These are phyloP conservation scores for Tricholauxania praeusta DNA, from an alignment of 2,888 invertebrate genomes.

Conservation along the genomic window DNA sequence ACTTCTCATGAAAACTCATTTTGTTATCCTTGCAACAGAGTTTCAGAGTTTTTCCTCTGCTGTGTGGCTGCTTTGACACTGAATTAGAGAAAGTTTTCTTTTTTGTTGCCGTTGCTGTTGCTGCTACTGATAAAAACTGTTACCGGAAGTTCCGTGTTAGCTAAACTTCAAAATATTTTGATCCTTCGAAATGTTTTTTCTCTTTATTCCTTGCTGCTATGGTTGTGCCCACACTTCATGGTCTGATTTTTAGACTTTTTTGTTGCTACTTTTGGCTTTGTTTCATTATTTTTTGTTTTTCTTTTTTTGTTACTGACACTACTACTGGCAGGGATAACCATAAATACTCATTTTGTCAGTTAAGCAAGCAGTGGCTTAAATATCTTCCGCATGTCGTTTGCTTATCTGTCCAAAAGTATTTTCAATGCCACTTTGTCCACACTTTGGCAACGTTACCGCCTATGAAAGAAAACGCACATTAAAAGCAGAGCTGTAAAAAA, in stretches of 20 bases:
- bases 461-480: not conserved
- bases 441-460: not conserved
- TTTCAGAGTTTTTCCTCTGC: not conserved
- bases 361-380: slow-evolving; percentile 39
- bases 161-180: slow-evolving; percentile 36
- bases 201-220: not conserved
- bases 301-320: not conserved
- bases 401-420: slow-evolving; percentile 52
- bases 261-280: not conserved
- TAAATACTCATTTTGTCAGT: slow-evolving; percentile 40
- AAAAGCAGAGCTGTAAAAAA: too few species aligned
- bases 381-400: slow-evolving; percentile 61
- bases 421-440: not conserved
- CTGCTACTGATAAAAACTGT: slow-evolving; percentile 20
- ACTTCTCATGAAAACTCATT: slow-evolving; percentile 4
- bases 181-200: not conserved
- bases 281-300: not conserved
- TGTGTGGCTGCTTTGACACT: slow-evolving; percentile 7
- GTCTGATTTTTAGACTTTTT: not conserved
- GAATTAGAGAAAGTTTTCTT: not conserved
- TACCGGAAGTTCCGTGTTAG: slow-evolving; percentile 28
- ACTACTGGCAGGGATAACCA: slow-evolving; percentile 35
- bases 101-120: slow-evolving; percentile 7
- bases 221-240: not conserved
- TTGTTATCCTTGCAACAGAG: slow-evolving; percentile 17